Percentiles rank a stretch among this genome's conserved stretches.
Evolutionary conservation across 23 tunicate genomes (phyloP).

Genomic region (Trididemnum clinides): DNA sequence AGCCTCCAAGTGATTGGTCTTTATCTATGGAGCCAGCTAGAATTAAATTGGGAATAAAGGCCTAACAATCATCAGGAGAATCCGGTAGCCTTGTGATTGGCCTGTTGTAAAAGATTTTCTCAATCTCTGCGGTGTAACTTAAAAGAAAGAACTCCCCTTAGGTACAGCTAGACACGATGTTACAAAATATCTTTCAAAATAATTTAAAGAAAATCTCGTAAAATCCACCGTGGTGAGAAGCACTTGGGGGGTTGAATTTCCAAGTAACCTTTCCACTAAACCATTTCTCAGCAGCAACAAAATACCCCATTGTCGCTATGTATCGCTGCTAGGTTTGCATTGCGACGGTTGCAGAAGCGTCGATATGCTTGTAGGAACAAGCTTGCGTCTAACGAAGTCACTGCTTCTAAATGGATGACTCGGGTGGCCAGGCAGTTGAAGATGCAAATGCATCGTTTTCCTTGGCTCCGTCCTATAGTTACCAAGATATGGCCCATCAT

Average conservation of each 20-base stretch:
- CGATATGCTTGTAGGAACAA: not conserved
- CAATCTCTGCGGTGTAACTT: not conserved
- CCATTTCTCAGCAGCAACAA: not conserved
- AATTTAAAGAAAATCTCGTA: not conserved
- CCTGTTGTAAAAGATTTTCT: conserved; percentile 30
- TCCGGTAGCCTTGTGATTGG: conserved; percentile 1
- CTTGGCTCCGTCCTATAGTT: not conserved
- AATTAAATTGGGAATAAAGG: not conserved
- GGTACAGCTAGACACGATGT: not conserved
- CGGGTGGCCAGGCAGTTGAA: conserved; percentile 7
- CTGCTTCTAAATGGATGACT: not conserved
- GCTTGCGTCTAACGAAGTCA: not conserved
- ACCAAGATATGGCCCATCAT: not conserved
- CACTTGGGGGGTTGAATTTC: not conserved
- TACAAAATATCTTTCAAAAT: not conserved
- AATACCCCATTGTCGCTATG: conserved; percentile 5
- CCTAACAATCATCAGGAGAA: not conserved
- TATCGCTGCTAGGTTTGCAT: not conserved
- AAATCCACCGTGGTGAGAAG: conserved; percentile 4
- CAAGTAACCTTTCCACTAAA: not conserved
- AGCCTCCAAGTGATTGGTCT: not conserved
- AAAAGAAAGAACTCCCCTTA: not conserved
- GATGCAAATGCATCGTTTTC: conserved; percentile 6
- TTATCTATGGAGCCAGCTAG: not conserved
- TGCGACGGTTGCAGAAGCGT: conserved; percentile 1